Base-by-base conservation (phyloP, 2,888 invertebrate genomes). In the Cataglyphis cursor region DNA sequence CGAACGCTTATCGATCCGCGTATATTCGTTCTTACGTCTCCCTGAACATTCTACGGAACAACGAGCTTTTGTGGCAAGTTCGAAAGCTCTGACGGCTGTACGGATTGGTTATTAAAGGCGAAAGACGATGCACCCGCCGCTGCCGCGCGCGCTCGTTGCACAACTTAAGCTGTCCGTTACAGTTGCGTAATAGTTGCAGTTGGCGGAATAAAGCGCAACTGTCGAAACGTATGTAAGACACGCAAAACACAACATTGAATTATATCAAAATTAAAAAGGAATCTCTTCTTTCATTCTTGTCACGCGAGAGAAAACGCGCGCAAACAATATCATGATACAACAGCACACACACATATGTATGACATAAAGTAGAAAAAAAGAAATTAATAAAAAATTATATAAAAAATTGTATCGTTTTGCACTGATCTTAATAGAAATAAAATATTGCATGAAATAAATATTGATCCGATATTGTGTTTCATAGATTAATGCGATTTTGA, bases 1-100 rank as follows among this genome's bases (percentile, higher is more conserved):
- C 57, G 66, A 59, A 41, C 64, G 81, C 24, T 64, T 64, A 73
- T 48, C 24, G 72, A 54, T 68, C 68, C n/a, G 48, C 68, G 31
- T 35, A 44, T 51, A 72, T 72, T 78, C 78, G 74, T 80, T 80
- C 78, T 73, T 61, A 80, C 73, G 44, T 73, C 41, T 73, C 21
- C 18, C 24, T 41, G 12, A 51, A 80, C 73, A 59, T 73, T 72
- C 78, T 12, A 4, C 73, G 44, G 78, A 59, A 80, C 78, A 80
- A 80, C 44, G 78, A 80, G 78, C 74, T 80, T 80, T 73, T 68
- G 74, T 80, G 78, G 74, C 73, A 78, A 72, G 78, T 80, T 73
- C 78, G 59, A 73, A 78, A 73, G 78, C 73, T 80, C 68, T 61
- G 78, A 78, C 78, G 73, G 78, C 73, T 78, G 72, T 44, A 31